Conservation (phyloP, 1,140 invertebrate species). For the Caenorhabditis inopinata region DNA sequence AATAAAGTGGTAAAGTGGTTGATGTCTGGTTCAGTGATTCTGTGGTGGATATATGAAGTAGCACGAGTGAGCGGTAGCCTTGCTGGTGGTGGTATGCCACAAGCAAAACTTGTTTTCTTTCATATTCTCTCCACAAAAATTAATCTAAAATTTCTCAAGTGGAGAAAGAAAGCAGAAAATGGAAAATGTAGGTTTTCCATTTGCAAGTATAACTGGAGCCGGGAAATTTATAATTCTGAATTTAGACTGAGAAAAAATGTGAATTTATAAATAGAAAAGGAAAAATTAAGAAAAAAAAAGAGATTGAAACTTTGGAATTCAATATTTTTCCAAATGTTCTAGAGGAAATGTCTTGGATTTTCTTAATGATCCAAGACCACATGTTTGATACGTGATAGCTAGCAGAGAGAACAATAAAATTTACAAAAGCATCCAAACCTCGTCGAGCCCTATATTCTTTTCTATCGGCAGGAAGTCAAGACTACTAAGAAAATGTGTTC, state of each 20-base stretch:
- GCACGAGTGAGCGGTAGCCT: not conserved
- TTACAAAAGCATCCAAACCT: not conserved
- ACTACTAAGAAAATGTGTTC: not conserved
- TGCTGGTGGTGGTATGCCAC: not conserved
- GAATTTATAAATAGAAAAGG: slow-evolving; percentile 8
- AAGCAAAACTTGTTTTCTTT: not conserved
- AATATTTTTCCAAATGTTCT: not conserved
- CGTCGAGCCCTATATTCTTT: not conserved
- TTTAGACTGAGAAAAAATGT: not conserved
- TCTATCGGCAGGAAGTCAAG: slow-evolving; percentile 3
- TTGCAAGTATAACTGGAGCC: too few relatives aligned
- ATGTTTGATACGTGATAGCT: slow-evolving; percentile 24
- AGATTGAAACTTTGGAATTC: not conserved
- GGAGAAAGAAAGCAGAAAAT: not conserved
- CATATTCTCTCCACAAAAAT: not conserved
- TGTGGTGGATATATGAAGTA: not conserved
- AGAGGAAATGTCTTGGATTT: not conserved
- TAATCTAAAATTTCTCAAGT: slow-evolving; percentile 2
- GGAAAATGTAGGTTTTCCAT: too few relatives aligned
- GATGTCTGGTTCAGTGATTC: not conserved
- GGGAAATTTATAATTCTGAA: not conserved
- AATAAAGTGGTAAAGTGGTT: not conserved
- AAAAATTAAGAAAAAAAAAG: not conserved
- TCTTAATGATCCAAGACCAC: not conserved
- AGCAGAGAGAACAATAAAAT: not conserved